Conservation (phyloP, 2,113 vertebrate species). For the Aldabrachelys gigantea region DNA sequence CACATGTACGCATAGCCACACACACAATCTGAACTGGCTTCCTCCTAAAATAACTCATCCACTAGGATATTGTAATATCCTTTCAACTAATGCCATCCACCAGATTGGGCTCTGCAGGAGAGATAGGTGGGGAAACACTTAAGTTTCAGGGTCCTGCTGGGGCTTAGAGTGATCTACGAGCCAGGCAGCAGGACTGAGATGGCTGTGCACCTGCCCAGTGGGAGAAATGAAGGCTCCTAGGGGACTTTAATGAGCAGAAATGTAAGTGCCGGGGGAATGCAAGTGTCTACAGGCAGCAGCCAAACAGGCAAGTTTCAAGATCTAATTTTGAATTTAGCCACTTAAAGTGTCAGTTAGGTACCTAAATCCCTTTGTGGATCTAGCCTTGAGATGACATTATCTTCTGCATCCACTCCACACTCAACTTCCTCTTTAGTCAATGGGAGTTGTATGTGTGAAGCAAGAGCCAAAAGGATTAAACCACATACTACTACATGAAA, state of each 20-base stretch:
- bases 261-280: neutral
- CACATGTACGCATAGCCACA: neutral
- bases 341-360: neutral
- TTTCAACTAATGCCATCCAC: too few species aligned
- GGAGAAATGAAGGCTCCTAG: too few species aligned
- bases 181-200: too few species aligned
- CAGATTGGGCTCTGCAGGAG: too few species aligned
- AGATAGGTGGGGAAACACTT: too few species aligned
- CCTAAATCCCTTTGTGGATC: neutral
- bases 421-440: neutral
- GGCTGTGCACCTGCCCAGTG: too few species aligned
- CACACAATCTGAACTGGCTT: neutral
- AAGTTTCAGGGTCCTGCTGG: too few species aligned
- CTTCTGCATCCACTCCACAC: neutral
- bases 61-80: too few species aligned
- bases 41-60: too few species aligned
- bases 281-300: neutral
- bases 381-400: rapidly evolving
- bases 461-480: neutral
- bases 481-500: neutral
- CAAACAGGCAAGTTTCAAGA: neutral
- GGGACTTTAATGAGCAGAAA: too few species aligned
- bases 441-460: neutral
- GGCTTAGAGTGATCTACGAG: too few species aligned
- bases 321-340: too few species aligned